phyloP scores from a whole-genome alignment of 2,113 vertebrate genomes.

The Oryzias celebensis region DNA sequence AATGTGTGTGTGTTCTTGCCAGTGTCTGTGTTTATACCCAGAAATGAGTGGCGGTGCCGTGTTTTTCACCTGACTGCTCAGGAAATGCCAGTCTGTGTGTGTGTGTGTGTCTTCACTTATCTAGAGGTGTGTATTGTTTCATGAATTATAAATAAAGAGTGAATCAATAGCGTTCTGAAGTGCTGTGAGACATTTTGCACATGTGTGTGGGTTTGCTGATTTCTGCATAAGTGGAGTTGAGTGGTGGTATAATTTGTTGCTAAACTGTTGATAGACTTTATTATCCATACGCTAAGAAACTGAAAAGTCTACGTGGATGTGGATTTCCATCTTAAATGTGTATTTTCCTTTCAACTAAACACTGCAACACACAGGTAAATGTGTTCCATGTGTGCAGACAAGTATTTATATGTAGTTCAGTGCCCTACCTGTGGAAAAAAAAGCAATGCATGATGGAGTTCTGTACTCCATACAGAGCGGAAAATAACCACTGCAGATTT shows the following conservation, averaged over 20 bases:
- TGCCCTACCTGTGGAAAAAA: constrained; percentile 58
- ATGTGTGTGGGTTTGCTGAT: constrained; percentile 11
- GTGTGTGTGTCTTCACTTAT: constrained; percentile 56
- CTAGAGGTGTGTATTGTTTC: constrained; percentile 63
- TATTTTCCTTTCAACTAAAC: background rate
- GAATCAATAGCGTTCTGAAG: constrained; percentile 72
- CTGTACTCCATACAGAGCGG: constrained; percentile 54
- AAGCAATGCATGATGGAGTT: constrained; percentile 49
- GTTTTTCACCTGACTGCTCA: constrained; percentile 56
- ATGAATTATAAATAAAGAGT: constrained; percentile 77
- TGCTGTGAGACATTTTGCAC: constrained; percentile 48
- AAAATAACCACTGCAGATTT: constrained; percentile 71
- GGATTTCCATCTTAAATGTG: background rate
- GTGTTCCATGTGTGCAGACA: constrained; percentile 14
- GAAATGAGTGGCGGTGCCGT: constrained; percentile 36
- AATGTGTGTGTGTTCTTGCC: constrained; percentile 1
- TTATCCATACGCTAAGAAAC: background rate
- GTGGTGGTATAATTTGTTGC: constrained; percentile 14
- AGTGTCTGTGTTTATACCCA: constrained; percentile 30
- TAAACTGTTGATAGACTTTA: constrained; percentile 8
- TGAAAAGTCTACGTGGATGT: background rate
- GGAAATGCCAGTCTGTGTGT: constrained; percentile 48
- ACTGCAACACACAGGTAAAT: constrained; percentile 20
- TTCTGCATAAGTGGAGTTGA: constrained; percentile 5
- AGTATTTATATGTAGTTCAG: constrained; percentile 37